phyloP scores from a whole-genome alignment of 1,140 invertebrate species.

The Dolichoris vasculosae region DNA sequence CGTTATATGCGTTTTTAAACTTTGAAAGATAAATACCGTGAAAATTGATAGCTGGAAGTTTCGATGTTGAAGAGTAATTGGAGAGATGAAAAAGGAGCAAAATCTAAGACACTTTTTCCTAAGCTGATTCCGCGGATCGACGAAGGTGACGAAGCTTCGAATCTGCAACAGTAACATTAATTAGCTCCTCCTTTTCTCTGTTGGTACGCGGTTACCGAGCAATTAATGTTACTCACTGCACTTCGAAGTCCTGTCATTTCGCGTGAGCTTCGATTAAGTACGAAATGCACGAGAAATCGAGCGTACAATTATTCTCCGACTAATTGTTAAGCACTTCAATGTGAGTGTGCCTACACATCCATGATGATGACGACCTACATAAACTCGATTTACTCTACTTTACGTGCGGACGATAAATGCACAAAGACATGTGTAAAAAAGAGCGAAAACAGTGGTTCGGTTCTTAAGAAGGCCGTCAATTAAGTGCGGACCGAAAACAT shows the following conservation, averaged over 20 bases:
- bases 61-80: background rate
- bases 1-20: no score
- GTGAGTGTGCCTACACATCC: background rate
- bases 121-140: background rate
- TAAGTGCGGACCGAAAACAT: no score
- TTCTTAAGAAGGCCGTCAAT: background rate
- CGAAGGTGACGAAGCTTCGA: background rate
- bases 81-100: background rate
- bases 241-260: background rate
- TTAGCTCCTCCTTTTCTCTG: background rate
- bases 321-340: conserved; percentile 6
- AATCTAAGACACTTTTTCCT: background rate
- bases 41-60: background rate
- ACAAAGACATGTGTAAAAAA: background rate
- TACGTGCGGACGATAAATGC: background rate
- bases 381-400: conserved; percentile 19
- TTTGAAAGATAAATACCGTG: background rate
- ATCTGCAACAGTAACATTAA: background rate
- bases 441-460: background rate
- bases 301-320: conserved; percentile 27
- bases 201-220: background rate
- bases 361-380: conserved; percentile 9
- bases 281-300: conserved; percentile 17
- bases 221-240: background rate
- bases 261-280: background rate